Conservation (phyloP, 2,797 vertebrate species). For the Eptatretus atami region DNA sequence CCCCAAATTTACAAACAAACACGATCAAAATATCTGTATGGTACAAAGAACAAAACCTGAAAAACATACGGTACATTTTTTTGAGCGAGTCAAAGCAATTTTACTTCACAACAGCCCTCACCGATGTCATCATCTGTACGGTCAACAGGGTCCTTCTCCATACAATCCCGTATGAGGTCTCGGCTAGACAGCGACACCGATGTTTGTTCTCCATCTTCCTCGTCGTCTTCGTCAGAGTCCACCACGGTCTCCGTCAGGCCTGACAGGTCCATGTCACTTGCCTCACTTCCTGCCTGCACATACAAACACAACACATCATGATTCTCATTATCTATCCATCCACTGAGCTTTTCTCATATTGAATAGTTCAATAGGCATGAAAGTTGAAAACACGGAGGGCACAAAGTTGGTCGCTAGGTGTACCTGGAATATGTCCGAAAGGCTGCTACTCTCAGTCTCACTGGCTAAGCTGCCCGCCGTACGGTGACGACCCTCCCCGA, state of each 20-base stretch:
- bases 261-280: slow-evolving; percentile 94
- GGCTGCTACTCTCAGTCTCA: slow-evolving; percentile 97
- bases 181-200: slow-evolving; percentile 90
- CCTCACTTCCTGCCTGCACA: slow-evolving; percentile 46
- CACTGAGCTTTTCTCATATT: too few relatives aligned
- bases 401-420: slow-evolving; percentile 10
- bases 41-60: too few relatives aligned
- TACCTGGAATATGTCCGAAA: slow-evolving; percentile 99
- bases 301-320: not conserved
- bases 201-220: slow-evolving; percentile 83
- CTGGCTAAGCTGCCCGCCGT: slow-evolving; percentile 98
- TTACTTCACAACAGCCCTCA: slow-evolving; percentile 11
- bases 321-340: not conserved
- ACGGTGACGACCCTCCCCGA: slow-evolving; percentile 87
- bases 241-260: slow-evolving; percentile 88
- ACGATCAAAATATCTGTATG: too few relatives aligned
- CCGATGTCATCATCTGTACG: slow-evolving; percentile 90
- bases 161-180: slow-evolving; percentile 79
- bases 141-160: slow-evolving; percentile 96
- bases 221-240: slow-evolving; percentile 89
- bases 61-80: too few relatives aligned
- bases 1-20: too few relatives aligned
- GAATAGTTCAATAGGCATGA: too few relatives aligned
- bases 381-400: too few relatives aligned
- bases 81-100: too few relatives aligned